Evolutionary conservation across 2,888 invertebrate species (phyloP).

Genomic region (Ferdinandea cuprea): DNA sequence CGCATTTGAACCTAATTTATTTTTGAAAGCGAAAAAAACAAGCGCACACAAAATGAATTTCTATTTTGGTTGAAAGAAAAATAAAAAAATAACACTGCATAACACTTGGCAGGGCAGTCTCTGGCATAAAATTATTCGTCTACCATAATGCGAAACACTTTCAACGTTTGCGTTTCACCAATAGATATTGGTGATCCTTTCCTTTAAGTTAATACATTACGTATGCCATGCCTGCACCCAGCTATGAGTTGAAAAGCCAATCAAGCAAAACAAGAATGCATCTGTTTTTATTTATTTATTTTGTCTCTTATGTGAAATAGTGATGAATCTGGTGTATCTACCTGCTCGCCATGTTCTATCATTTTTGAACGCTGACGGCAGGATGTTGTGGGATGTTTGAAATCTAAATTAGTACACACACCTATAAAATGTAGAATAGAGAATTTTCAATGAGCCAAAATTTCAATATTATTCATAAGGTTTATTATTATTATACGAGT

Average conservation of each 20-base stretch:
- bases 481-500: constrained; percentile 13
- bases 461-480: constrained; percentile 42
- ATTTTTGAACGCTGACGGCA: constrained; percentile 64
- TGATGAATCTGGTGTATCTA: constrained; percentile 48
- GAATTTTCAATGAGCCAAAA: constrained; percentile 59
- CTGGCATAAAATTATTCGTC: constrained; percentile 31
- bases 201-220: too few species aligned
- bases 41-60: constrained; percentile 2
- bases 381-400: constrained; percentile 71
- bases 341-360: constrained; percentile 57
- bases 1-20: constrained; percentile 53
- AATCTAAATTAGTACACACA: constrained; percentile 63
- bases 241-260: constrained; percentile 26
- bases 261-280: constrained; percentile 26
- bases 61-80: constrained; percentile 47
- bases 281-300: constrained; percentile 45
- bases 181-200: too few species aligned
- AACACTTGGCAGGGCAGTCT: constrained; percentile 55
- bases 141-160: constrained; percentile 19
- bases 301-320: constrained; percentile 39
- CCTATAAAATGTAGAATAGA: constrained; percentile 9
- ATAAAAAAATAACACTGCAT: constrained; percentile 17
- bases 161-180: too few species aligned
- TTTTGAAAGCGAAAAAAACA: constrained; percentile 7
- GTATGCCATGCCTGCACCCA: too few species aligned